A percentile compares a stretch with the other conserved stretches of the same genome.
Conservation (phyloP, 1,140 invertebrate species). For the Orchesella cincta region DNA sequence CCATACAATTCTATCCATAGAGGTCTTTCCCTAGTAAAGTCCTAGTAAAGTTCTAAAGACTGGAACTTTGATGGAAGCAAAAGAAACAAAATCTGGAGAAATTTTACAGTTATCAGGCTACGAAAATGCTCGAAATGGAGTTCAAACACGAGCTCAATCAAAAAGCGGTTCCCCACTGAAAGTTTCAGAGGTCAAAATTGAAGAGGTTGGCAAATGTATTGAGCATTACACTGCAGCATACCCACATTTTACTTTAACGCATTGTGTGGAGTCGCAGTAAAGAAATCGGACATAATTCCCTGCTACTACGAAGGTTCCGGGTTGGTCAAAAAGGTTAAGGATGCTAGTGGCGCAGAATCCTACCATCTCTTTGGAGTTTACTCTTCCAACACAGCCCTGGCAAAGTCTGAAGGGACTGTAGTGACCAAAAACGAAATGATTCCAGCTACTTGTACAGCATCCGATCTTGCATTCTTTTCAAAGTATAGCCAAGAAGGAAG, state of each 20-base stretch:
- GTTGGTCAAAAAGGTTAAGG: constrained; percentile 30
- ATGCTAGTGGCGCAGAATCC: not conserved
- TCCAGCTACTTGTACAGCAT: not conserved
- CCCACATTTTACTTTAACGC: constrained; percentile 33
- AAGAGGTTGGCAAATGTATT: constrained; percentile 12
- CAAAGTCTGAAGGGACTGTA: constrained; percentile 31
- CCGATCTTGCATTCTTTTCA: constrained; percentile 34
- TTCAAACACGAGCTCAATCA: constrained; percentile 33
- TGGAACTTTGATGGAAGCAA: constrained; percentile 37
- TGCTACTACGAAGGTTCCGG: constrained; percentile 36
- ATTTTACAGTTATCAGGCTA: constrained; percentile 23
- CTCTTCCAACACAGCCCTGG: constrained; percentile 36
- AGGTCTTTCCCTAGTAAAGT: too few relatives aligned
- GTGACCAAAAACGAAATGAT: constrained; percentile 21
- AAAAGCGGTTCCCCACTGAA: not conserved
- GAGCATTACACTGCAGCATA: constrained; percentile 23
- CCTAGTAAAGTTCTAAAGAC: too few relatives aligned
- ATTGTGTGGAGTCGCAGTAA: not conserved
- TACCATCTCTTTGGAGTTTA: constrained; percentile 35
- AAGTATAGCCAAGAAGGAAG: constrained; percentile 12
- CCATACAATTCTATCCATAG: too few relatives aligned
- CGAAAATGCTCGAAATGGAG: constrained; percentile 1
- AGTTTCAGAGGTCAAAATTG: not conserved
- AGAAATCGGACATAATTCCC: constrained; percentile 16
- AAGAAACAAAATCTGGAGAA: constrained; percentile 31